Percentiles rank a stretch among this genome's conserved stretches.
Conservation (phyloP, 2,888 invertebrate genomes). For the Augochlorella aurata region DNA sequence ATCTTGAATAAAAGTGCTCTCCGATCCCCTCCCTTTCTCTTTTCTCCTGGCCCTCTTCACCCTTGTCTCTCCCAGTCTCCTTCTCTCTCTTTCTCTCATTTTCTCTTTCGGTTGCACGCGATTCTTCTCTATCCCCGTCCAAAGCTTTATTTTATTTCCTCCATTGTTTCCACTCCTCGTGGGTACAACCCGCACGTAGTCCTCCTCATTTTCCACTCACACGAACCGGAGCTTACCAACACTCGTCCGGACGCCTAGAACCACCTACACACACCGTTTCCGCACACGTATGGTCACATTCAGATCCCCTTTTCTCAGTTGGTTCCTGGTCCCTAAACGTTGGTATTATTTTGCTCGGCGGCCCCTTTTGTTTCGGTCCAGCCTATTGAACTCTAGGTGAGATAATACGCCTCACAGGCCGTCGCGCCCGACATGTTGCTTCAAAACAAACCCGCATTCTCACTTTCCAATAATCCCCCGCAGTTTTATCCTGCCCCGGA, state of each 20-base stretch:
- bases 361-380: constrained; percentile 78
- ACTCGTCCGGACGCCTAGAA: constrained; percentile 43
- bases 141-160: constrained; percentile 80
- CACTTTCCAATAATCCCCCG: constrained; percentile 68
- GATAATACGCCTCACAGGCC: constrained; percentile 76
- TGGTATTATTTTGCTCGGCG: constrained; percentile 78
- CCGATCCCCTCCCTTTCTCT: constrained; percentile 33
- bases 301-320: constrained; percentile 76
- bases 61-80: constrained; percentile 27
- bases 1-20: constrained; percentile 24
- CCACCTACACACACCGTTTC: constrained; percentile 39
- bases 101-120: constrained; percentile 51
- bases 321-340: constrained; percentile 75
- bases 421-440: constrained; percentile 65
- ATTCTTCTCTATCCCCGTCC: constrained; percentile 60
- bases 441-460: constrained; percentile 70
- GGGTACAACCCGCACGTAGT: constrained; percentile 73
- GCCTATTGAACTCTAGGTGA: constrained; percentile 78
- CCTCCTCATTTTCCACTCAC: constrained; percentile 75
- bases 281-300: constrained; percentile 63
- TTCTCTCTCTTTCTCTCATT: constrained; percentile 44
- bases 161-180: constrained; percentile 78
- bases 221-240: constrained; percentile 59
- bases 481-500: constrained; percentile 58
- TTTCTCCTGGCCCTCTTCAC: constrained; percentile 49